Percentiles rank a stretch among this genome's conserved stretches.
Evolutionary conservation across 2,888 invertebrate species (phyloP).

Genomic region (Smittia sp.): DNA sequence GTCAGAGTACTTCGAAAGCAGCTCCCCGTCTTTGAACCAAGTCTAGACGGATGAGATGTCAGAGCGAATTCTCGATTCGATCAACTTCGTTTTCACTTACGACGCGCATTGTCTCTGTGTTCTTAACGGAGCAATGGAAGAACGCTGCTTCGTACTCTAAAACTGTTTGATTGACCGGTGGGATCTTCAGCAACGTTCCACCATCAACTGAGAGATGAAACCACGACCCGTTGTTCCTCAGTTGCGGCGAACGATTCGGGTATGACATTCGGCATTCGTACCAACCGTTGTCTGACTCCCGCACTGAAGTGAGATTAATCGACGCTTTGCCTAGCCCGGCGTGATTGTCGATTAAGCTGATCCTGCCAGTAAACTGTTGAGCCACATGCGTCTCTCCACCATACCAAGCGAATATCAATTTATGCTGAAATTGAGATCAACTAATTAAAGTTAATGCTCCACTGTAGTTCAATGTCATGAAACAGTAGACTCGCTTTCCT

Average conservation of each 20-base stretch:
- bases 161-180: constrained; percentile 84
- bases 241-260: constrained; percentile 81
- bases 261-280: constrained; percentile 87
- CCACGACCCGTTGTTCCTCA: constrained; percentile 85
- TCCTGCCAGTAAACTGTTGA: constrained; percentile 70
- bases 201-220: constrained; percentile 85
- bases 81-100: constrained; percentile 51
- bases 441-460: not conserved
- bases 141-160: constrained; percentile 79
- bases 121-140: constrained; percentile 79
- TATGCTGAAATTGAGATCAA: constrained; percentile 58
- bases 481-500: not conserved
- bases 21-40: constrained; percentile 68
- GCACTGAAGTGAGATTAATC: constrained; percentile 80
- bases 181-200: constrained; percentile 83
- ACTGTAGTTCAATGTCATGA: not conserved
- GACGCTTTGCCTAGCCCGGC: constrained; percentile 58
- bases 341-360: constrained; percentile 61
- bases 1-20: constrained; percentile 62
- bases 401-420: constrained; percentile 78
- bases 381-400: constrained; percentile 67
- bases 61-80: constrained; percentile 52
- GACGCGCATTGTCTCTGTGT: constrained; percentile 60
- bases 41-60: constrained; percentile 25
- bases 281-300: constrained; percentile 86